Evolutionary conservation across 2,888 invertebrate species (phyloP).

Genomic region (Catocala nupta): DNA sequence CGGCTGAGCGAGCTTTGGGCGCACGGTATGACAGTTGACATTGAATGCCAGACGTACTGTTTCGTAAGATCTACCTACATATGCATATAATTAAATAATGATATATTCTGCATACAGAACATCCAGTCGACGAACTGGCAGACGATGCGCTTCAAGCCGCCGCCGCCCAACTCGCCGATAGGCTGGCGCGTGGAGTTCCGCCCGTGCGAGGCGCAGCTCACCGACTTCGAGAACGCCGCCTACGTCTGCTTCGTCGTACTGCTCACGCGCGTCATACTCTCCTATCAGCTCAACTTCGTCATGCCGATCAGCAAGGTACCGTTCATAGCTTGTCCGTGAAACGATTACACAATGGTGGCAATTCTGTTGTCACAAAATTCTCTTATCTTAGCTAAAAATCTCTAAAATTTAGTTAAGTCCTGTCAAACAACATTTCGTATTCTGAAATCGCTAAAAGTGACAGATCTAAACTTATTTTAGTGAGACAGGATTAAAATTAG

Average conservation of each 20-base stretch:
- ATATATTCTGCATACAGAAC: conserved; percentile 88
- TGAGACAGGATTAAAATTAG: too few relatives aligned
- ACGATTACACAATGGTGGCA: too few relatives aligned
- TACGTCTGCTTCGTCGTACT: conserved; percentile 99
- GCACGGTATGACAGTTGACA: too few relatives aligned
- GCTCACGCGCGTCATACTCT: conserved; percentile 97
- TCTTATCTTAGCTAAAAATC: too few relatives aligned
- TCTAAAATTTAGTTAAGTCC: too few relatives aligned
- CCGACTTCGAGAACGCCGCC: conserved; percentile 99
- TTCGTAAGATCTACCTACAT: too few relatives aligned
- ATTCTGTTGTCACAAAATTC: too few relatives aligned
- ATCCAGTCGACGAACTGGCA: conserved; percentile 99
- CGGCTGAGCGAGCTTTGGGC: too few relatives aligned
- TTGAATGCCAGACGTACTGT: too few relatives aligned
- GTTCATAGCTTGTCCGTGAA: background rate
- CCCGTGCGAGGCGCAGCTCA: conserved; percentile 99
- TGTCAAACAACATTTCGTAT: too few relatives aligned
- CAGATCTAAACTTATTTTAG: too few relatives aligned
- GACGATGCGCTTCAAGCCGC: conserved; percentile 99
- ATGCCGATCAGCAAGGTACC: conserved; percentile 98
- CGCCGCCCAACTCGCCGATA: conserved; percentile 97
- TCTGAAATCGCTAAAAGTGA: too few relatives aligned
- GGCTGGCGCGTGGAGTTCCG: conserved; percentile 99
- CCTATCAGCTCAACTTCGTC: conserved; percentile 97
- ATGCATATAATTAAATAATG: background rate